Evolutionary conservation across 2,888 invertebrate species (phyloP), one percentile per base, ranked within the genome.

Genomic region (Thecocarcelia acutangulata): DNA sequence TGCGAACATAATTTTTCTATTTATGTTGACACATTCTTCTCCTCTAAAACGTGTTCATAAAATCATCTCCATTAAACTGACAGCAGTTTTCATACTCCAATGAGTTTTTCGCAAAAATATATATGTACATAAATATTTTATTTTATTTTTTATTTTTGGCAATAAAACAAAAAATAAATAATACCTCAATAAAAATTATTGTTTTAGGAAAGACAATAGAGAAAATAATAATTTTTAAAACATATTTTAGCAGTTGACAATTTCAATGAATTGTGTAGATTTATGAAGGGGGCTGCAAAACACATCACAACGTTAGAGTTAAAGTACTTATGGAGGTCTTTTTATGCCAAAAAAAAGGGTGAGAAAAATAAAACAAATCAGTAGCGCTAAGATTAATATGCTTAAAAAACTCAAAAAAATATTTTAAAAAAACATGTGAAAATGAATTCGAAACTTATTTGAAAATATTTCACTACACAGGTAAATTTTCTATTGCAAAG

Each of bases 211-310:
- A 69, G 64, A 68, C 59, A 72, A 52, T 33, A 37, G 40, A 63
- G 42, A 56, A 42, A 73, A 48, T 13, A 69, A 61, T 21, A 69
- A 61, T 59, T 52, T 59, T 74, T 54, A 48, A 78, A 73, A 79
- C 73, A 69, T 59, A 79, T 69, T 79, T 79, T 63, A 79, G 61
- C 68, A 80, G 68, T 74, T 74, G 79, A 79, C 73, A 74, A 54
- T 68, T 73, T 68, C 37, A 61, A 79, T 74, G 63, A 61, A 69
- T 69, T 50, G 56, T 50, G 69, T 48, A 69, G 79, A 80, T 80
- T 74, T 80, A 69, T 80, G 59, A 52, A 72, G 66, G 72, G 66
- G 54, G 9, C n/a, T n/a, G n/a, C n/a, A n/a, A 61, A 63, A 78
- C 64, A 64, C 42, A 64, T 50, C 58, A 12, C 24, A 54, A 13